Percentiles rank a stretch among this genome's conserved stretches.
Evolutionary conservation across 2,113 vertebrate species (phyloP).

Genomic region (Eulacestoma nigropectus): DNA sequence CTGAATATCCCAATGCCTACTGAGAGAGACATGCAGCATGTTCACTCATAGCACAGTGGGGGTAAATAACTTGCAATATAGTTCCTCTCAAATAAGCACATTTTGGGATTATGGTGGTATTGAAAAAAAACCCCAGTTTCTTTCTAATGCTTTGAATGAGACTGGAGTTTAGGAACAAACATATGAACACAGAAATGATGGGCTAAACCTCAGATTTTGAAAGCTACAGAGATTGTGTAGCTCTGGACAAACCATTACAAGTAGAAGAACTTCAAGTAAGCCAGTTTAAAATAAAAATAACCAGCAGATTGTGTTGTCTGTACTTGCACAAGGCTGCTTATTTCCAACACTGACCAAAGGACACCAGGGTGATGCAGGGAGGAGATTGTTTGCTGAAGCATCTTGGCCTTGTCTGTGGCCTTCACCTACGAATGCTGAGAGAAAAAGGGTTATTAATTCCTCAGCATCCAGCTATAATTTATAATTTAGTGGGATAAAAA

Average conservation of each 20-base stretch:
- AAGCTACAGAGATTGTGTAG: background rate
- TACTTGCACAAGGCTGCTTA: background rate
- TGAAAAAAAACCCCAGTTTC: background rate
- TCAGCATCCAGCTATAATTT: background rate
- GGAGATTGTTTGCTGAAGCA: background rate
- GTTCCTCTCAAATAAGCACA: background rate
- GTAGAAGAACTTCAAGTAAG: background rate
- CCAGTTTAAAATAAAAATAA: background rate
- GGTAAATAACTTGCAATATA: background rate
- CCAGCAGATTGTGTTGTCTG: background rate
- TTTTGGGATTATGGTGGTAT: background rate
- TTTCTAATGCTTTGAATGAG: background rate
- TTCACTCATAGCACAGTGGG: background rate
- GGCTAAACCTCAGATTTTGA: background rate
- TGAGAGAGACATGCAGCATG: background rate
- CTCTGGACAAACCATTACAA: background rate
- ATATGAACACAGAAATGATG: background rate
- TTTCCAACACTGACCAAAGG: background rate
- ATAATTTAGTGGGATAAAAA: background rate
- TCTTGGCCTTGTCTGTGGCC: background rate
- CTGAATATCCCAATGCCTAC: background rate
- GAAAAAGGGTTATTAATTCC: background rate
- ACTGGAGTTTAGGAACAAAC: background rate
- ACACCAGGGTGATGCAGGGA: fast-evolving
- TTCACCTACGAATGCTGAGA: background rate